A percentile compares a stretch with the other conserved stretches of the same genome.
These are phyloP conservation scores for Platichthys flesus DNA, from an alignment of 2,113 vertebrate species.

Conservation along the genomic window DNA sequence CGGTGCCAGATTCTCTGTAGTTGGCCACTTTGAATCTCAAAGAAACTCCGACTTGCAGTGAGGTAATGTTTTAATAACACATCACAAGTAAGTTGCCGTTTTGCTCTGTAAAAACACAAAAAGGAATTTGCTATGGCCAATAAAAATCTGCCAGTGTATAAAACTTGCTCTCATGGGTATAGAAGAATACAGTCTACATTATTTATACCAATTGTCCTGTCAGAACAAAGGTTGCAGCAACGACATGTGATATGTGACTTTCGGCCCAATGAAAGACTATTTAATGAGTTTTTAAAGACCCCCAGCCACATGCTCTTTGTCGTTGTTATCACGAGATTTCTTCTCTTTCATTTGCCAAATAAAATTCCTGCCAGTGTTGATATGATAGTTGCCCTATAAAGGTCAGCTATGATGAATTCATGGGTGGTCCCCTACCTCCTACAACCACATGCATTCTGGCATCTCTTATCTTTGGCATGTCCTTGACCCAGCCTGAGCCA, in stretches of 20 bases:
- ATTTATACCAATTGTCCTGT: not conserved
- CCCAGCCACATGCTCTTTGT: constrained; percentile 22
- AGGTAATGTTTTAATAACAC: not conserved
- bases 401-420: constrained; percentile 44
- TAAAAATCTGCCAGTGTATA: not conserved
- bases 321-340: constrained; percentile 24
- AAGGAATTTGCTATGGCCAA: not conserved
- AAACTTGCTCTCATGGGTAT: not conserved
- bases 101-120: not conserved
- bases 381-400: constrained; percentile 58
- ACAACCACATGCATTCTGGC: not conserved
- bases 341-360: constrained; percentile 34
- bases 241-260: constrained; percentile 13
- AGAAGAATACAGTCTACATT: not conserved
- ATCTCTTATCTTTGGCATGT: not conserved
- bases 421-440: constrained; percentile 59
- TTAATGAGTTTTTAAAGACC: not conserved
- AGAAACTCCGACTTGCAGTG: no score
- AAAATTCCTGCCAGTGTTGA: constrained; percentile 36
- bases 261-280: constrained; percentile 26
- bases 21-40: not conserved
- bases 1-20: not conserved
- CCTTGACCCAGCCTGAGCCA: not conserved
- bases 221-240: constrained; percentile 16
- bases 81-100: not conserved